Evolutionary conservation across 2,113 vertebrate species (phyloP), one percentile per base, ranked within the genome.

Genomic region (Chloropsis cyanopogon): DNA sequence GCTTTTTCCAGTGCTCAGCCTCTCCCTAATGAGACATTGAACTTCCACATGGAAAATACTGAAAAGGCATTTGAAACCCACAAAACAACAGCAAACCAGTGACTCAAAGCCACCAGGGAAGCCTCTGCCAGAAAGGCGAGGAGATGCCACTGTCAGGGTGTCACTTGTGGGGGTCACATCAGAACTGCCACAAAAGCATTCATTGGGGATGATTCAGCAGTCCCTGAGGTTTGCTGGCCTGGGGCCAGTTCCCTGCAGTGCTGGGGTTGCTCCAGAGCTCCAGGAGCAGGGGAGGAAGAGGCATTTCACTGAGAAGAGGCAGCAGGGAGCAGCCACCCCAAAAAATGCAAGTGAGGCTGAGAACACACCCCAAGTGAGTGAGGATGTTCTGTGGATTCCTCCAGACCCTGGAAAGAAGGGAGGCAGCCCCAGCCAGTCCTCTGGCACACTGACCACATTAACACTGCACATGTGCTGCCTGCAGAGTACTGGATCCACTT

Each of bases 401-500:
- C 10, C 20, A 50, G 68, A 28, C 11, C 52, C 12, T 33, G 57
- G 60, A 9, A 39, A 52, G 86, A 28, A 52, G 28, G 56, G 17
- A 66, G 57, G 37, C 42, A 47, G 89, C 47, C 64, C 70, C 46
- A 52, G 49, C 0, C 44, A n/a, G 42, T 2, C 59, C 70, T 13
- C 42, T 9, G 54, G 44, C 35, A 63, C 11, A 9, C 8, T 7
- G 21, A 21, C 23, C 47, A 21, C 0, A 9, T 10, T 24, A 28
- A 11, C 18, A 26, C 1, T 7, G 46, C 75, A 35, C 35, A 7
- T 0, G 3, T 5, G 24, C 73, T 14, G 12, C 19, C 69, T 33
- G 20, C 0, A 1, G 0, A 20, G 50, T 0, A 9, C 35, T 3
- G 25, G 22, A 83, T 71, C 37, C 44, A 42, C 56, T 42, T 1